Percentiles rank a stretch among this genome's conserved stretches.
These are phyloP conservation scores for Macaria notata DNA, from an alignment of 2,888 invertebrate species.

Conservation along the genomic window DNA sequence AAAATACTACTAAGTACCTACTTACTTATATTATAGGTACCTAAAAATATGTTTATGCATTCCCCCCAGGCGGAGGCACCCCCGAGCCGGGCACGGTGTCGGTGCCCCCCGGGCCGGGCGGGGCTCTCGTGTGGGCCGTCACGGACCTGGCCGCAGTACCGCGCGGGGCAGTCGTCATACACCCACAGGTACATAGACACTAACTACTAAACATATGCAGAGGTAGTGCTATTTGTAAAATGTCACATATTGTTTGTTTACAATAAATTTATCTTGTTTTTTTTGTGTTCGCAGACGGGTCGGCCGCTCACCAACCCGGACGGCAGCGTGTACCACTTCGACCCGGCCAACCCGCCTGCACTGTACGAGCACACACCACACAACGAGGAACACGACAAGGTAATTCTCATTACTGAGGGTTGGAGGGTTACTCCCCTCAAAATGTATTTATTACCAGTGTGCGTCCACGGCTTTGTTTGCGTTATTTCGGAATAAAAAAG, in stretches of 20 bases:
- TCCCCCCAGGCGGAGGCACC: constrained; percentile 17
- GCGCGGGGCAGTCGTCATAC: constrained; percentile 93
- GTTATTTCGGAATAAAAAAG: too few species aligned
- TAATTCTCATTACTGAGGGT: constrained; percentile 16
- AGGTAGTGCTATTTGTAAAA: too few species aligned
- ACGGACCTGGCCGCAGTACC: constrained; percentile 93
- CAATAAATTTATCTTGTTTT: too few species aligned
- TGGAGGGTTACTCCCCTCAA: too few species aligned
- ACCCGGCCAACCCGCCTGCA: constrained; percentile 86
- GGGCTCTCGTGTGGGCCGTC: constrained; percentile 89
- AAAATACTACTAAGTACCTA: too few species aligned
- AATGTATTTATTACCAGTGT: too few species aligned
- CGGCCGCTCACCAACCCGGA: constrained; percentile 89
- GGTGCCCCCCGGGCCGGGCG: constrained; percentile 9
- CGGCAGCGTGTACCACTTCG: constrained; percentile 89
- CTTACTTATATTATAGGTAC: too few species aligned
- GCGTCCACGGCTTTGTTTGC: too few species aligned
- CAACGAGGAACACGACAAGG: constrained; percentile 38
- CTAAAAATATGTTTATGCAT: too few species aligned
- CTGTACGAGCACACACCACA: constrained; percentile 45
- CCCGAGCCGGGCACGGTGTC: constrained; percentile 20
- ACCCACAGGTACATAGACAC: constrained; percentile 84
- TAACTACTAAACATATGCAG: too few species aligned
- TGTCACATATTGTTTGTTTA: too few species aligned
- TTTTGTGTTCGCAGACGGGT: constrained; percentile 79